Percentiles rank a stretch among this genome's conserved stretches.
These are phyloP conservation scores for Ammodytes dubius DNA, from an alignment of 2,113 vertebrate species.

Conservation along the genomic window DNA sequence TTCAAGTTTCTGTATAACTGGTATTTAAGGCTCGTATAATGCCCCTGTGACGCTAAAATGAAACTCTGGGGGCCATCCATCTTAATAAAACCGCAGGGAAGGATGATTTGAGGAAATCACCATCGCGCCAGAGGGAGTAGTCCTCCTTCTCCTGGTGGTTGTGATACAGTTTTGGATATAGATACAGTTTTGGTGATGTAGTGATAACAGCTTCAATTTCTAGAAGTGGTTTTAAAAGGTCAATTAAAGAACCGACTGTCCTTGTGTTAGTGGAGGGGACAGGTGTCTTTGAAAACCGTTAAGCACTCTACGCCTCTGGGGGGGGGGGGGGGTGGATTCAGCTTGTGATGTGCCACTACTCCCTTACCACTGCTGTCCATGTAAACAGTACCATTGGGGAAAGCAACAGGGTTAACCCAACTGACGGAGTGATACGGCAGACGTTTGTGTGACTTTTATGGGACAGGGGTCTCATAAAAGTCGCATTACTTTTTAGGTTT, in stretches of 20 bases:
- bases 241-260: slow-evolving; percentile 23
- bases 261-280: slow-evolving; percentile 21
- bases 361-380: slow-evolving; percentile 16
- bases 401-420: slow-evolving; percentile 28
- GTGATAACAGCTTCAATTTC: slow-evolving; percentile 22
- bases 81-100: slow-evolving; percentile 79
- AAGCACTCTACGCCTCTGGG: not conserved
- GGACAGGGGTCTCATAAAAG: slow-evolving; percentile 55
- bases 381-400: slow-evolving; percentile 28
- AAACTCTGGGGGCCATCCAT: slow-evolving; percentile 72
- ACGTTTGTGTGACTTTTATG: slow-evolving; percentile 60
- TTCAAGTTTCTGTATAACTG: slow-evolving; percentile 66
- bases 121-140: slow-evolving; percentile 48
- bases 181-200: slow-evolving; percentile 10
- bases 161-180: slow-evolving; percentile 39
- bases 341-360: slow-evolving; percentile 21
- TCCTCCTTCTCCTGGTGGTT: slow-evolving; percentile 31
- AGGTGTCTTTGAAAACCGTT: slow-evolving; percentile 34
- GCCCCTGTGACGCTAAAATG: slow-evolving; percentile 69
- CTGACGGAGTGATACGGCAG: slow-evolving; percentile 36
- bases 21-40: slow-evolving; percentile 66
- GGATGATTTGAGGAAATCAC: slow-evolving; percentile 75
- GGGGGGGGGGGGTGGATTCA: not conserved
- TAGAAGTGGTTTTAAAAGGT: slow-evolving; percentile 19
- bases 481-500: slow-evolving; percentile 37